Percentiles rank a stretch among this genome's conserved stretches.
Evolutionary conservation across 2,888 invertebrate genomes (phyloP).

Genomic region (Drosophila villosipedis): DNA sequence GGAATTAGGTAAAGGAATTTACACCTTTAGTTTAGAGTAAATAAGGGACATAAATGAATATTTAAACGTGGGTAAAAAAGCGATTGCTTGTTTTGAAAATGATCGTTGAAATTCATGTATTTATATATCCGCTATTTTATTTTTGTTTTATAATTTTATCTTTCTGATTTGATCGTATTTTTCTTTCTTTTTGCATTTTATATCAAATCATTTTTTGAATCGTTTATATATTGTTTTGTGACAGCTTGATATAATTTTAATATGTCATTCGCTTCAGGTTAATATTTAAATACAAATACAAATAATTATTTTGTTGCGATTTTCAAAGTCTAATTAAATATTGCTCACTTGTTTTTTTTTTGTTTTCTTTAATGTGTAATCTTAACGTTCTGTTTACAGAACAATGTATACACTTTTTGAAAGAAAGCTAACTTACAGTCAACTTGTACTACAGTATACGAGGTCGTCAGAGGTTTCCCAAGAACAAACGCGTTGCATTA

Average conservation of each 20-base stretch:
- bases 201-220: not conserved
- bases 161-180: not conserved
- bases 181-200: not conserved
- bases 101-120: not conserved
- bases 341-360: not conserved
- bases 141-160: not conserved
- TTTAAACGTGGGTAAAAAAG: not conserved
- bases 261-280: not conserved
- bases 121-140: not conserved
- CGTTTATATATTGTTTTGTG: too few species aligned
- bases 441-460: not conserved
- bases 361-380: not conserved
- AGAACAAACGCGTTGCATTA: conserved; percentile 1
- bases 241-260: not conserved
- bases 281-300: not conserved
- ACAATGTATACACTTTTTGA: not conserved
- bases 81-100: not conserved
- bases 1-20: not conserved
- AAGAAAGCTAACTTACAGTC: not conserved
- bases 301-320: not conserved
- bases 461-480: not conserved
- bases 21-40: not conserved
- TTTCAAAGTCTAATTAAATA: not conserved
- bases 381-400: not conserved
- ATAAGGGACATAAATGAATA: not conserved